Evolutionary conservation across 2,888 invertebrate species (phyloP), one percentile per base, ranked within the genome.

Genomic region (Pollenia amentaria): DNA sequence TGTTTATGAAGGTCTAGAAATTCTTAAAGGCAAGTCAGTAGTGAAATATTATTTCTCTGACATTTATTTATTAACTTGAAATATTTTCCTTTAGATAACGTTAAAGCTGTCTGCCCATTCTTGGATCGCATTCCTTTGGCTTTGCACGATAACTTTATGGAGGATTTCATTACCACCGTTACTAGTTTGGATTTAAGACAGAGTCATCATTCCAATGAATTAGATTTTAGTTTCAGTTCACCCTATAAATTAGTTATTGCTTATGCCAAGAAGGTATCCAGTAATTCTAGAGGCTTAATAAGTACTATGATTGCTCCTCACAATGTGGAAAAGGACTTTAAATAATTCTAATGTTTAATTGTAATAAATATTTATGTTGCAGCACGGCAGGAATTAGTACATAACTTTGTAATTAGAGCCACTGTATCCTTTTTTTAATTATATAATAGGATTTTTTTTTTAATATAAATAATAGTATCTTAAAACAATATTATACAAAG

Each of bases 101-200:
- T 95, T 0, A 93, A 94, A 85, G 96, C 97, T 0, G 95, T 97
- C 4, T 96, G 96, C 90, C 97, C 97, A 0, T 97, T 96, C 90
- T 90, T 95, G 79, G 93, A 94, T 8, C 94, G 95, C 64, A 95
- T 97, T 69, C 95, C 96, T 0, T 90, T 93, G 96, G 96, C 94
- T 0, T 90, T 95, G 21, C 94, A 94, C 55, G 94, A 95, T 3
- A 94, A 95, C 9, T 97, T 95, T 90, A 92, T 95, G n/a, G 93
- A 94, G 21, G 96, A 96, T 89, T 95, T 95, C 80, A 90, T 95
- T 8, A 92, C 93, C 1, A 94, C 89, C 11, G 90, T 90, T 1
- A 84, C 88, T 7, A 89, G 42, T 64, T 48, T 87, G 0, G 62
- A 87, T 53, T 89, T 94, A 12, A 60, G n/a, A 6, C 57, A 53